Percentiles rank a stretch among this genome's conserved stretches.
phyloP scores from a whole-genome alignment of 2,113 vertebrate species.

The Ochotona curzoniae region DNA sequence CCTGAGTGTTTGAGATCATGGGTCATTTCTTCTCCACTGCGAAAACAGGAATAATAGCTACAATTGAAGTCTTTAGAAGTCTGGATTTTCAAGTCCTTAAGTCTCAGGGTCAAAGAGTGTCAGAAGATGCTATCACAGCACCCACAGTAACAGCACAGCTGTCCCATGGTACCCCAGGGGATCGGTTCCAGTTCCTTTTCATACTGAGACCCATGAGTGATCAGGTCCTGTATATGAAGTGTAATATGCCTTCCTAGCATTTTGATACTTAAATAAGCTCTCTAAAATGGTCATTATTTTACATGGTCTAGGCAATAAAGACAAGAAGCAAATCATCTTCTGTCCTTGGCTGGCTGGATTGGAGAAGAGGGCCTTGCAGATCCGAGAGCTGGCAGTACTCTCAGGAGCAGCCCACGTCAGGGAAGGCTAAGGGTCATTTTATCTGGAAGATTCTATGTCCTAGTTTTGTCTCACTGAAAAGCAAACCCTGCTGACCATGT shows the following conservation, averaged over 20 bases:
- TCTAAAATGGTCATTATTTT: too few relatives aligned
- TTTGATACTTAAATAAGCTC: too few relatives aligned
- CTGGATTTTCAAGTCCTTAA: neutral
- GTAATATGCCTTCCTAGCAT: too few relatives aligned
- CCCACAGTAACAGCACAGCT: accelerated
- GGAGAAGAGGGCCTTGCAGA: too few relatives aligned
- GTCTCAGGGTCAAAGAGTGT: neutral
- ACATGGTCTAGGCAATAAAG: too few relatives aligned
- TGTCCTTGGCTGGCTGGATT: too few relatives aligned
- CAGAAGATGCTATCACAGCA: neutral
- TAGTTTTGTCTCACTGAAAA: neutral
- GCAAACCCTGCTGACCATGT: neutral
- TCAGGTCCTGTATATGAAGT: too few relatives aligned
- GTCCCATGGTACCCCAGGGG: too few relatives aligned
- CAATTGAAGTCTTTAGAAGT: neutral
- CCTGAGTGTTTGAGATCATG: neutral
- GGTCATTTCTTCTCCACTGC: neutral
- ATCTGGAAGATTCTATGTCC: neutral
- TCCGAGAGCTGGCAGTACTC: too few relatives aligned
- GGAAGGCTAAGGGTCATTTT: neutral
- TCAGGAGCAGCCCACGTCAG: neutral
- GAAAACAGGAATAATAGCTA: neutral
- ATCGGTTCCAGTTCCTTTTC: too few relatives aligned
- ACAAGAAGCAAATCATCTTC: too few relatives aligned
- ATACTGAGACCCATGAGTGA: too few relatives aligned